Evolutionary conservation across 2,113 vertebrate genomes (phyloP), one percentile per base, ranked within the genome.

Genomic region (Oophaga pumilio): DNA sequence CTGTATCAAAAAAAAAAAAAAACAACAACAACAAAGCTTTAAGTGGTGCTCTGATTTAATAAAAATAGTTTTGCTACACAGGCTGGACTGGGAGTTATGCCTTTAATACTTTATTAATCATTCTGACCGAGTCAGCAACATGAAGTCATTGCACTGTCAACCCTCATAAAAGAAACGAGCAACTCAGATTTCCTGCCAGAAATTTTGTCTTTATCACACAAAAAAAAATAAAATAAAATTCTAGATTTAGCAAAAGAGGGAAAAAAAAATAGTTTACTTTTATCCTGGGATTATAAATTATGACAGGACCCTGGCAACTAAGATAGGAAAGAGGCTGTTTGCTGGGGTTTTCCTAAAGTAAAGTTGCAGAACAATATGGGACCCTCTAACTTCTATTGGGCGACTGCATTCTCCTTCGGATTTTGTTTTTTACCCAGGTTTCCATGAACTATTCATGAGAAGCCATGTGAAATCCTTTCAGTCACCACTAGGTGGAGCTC

Each of bases 111-210:
- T 22, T 43, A 64, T 14, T 13, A 13, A 83, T 13, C 81, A 5
- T 26, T 52, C 62, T 3, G 43, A n/a, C 43, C 22, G 4, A 62
- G 43, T 50, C 60, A 22, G 62, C 62, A 24, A 11, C 6, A 26
- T 83, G 81, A 83, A 15, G 57, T 83, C 62, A 69, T 69, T 26
- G 60, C n/a, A 14, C 43, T 68, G 81, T 52, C 60, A 83, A 68
- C 52, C 33, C 43, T 43, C 49, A 49, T 24, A 52, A 83, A 83
- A 53, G 17, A 52, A 50, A 52, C 17, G 4, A 22, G 9, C n/a
- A 1, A 62, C 49, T 52, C 64, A 3, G 62, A 8, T 1, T 24
- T 68, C n/a, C 17, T 20, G 43, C 60, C 43, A 52, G 15, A 18
- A 50, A 13, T n/a, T 4, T 14, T 52, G 62, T 68, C 14, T 82